Conservation (phyloP, 2,113 vertebrate species). For the Scomber colias region DNA sequence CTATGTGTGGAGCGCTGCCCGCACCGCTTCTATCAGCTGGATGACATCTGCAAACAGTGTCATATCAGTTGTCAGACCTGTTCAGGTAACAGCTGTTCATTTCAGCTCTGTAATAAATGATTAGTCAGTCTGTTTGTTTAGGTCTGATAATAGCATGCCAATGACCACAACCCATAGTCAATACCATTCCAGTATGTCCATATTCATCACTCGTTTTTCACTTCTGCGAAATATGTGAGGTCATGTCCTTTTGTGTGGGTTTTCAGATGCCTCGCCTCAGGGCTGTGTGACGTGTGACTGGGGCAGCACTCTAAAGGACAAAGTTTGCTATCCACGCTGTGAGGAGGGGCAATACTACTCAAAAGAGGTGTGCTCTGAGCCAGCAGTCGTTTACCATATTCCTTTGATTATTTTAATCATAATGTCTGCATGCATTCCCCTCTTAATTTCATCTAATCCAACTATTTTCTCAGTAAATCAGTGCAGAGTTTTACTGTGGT, state of each 20-base stretch:
- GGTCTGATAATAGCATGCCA: not conserved
- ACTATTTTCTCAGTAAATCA: not conserved
- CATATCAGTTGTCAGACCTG: constrained; percentile 85
- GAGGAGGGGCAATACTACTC: constrained; percentile 82
- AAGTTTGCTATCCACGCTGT: constrained; percentile 81
- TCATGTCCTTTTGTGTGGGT: not conserved
- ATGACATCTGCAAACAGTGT: constrained; percentile 70
- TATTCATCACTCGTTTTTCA: not conserved
- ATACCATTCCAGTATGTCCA: constrained; percentile 9
- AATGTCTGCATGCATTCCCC: not conserved
- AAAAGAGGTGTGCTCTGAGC: constrained; percentile 65
- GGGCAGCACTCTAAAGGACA: constrained; percentile 76
- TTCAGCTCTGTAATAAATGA: too few species aligned
- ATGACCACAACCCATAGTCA: not conserved
- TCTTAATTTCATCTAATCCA: not conserved
- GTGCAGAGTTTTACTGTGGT: not conserved
- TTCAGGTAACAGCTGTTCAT: constrained; percentile 70
- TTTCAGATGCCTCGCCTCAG: constrained; percentile 81
- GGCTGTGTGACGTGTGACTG: constrained; percentile 80
- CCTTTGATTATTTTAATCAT: not conserved
- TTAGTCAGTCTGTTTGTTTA: not conserved
- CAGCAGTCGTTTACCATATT: not conserved
- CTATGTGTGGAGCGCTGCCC: constrained; percentile 80
- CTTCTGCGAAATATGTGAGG: not conserved
- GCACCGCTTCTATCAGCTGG: constrained; percentile 71